These are phyloP conservation scores for Heterodera carotae DNA, from an alignment of 1,140 invertebrate genomes.

Conservation along the genomic window DNA sequence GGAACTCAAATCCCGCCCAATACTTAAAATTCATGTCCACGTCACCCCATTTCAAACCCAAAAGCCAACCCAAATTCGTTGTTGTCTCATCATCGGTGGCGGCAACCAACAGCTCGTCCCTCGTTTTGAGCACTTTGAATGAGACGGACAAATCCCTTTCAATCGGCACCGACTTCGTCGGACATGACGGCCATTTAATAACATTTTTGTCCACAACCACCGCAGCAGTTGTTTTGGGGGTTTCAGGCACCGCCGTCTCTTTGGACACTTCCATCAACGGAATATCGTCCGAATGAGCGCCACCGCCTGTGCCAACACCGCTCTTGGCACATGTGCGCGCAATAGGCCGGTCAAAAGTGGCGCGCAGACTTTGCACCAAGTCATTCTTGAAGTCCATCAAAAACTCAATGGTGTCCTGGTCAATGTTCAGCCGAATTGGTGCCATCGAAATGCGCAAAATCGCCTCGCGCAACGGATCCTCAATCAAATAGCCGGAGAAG, in stretches of 20 bases:
- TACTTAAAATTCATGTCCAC: too few relatives aligned
- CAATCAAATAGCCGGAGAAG: constrained; percentile 43
- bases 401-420: constrained; percentile 60
- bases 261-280: constrained; percentile 40
- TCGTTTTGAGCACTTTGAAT: constrained; percentile 14
- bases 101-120: constrained; percentile 11
- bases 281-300: constrained; percentile 7
- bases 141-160: neutral
- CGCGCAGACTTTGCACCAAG: constrained; percentile 19
- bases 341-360: constrained; percentile 1
- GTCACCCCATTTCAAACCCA: too few relatives aligned
- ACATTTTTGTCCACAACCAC: too few relatives aligned
- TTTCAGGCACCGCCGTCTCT: neutral
- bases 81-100: too few relatives aligned
- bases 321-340: neutral
- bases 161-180: too few relatives aligned
- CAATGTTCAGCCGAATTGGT: constrained; percentile 55
- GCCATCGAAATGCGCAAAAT: constrained; percentile 52
- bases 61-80: too few relatives aligned
- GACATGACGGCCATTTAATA: too few relatives aligned
- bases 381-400: constrained; percentile 47
- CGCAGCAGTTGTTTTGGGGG: too few relatives aligned
- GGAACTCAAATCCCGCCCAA: too few relatives aligned
- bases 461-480: constrained; percentile 49
- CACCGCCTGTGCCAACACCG: neutral